A percentile compares a stretch with the other conserved stretches of the same genome.
phyloP scores from a whole-genome alignment of 2,113 vertebrate species.

The Hippoglossus stenolepis region DNA sequence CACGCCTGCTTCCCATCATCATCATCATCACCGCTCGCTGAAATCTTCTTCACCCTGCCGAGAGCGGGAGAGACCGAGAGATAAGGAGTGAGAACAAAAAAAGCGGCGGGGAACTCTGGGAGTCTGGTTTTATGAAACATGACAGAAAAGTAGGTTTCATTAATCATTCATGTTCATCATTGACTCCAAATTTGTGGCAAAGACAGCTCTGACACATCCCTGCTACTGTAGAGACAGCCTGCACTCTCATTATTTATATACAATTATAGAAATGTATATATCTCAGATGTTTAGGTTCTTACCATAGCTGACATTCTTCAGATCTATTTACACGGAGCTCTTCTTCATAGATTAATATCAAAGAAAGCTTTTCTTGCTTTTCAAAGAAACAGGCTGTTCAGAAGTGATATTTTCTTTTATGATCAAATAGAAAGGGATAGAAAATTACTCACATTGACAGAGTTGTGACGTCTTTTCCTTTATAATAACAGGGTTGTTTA shows the following conservation, averaged over 20 bases:
- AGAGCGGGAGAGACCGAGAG: conserved; percentile 1
- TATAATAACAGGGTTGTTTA: not conserved
- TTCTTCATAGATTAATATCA: not conserved
- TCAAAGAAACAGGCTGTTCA: conserved; percentile 2
- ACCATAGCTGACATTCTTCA: not conserved
- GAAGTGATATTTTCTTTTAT: not conserved
- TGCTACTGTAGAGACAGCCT: conserved; percentile 24
- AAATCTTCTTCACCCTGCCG: conserved; percentile 86
- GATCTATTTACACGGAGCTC: conserved; percentile 14
- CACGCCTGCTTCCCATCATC: conserved; percentile 85
- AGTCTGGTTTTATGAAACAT: conserved; percentile 69
- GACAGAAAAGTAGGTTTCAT: conserved; percentile 78
- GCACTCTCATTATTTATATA: conserved; percentile 9
- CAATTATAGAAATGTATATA: not conserved
- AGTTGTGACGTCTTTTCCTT: too few species aligned
- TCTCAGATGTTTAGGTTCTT: not conserved
- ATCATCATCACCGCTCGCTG: conserved; percentile 49
- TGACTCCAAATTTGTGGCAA: conserved; percentile 46
- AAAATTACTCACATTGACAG: not conserved
- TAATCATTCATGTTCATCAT: conserved; percentile 76
- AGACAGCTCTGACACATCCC: conserved; percentile 51
- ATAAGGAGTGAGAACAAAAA: conserved; percentile 65
- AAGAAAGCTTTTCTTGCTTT: not conserved
- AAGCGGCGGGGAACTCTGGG: conserved; percentile 40
- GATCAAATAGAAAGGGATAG: not conserved